Evolutionary conservation across 2,888 invertebrate genomes (phyloP), one percentile per base, ranked within the genome.

Genomic region (Galerucella pusilla): DNA sequence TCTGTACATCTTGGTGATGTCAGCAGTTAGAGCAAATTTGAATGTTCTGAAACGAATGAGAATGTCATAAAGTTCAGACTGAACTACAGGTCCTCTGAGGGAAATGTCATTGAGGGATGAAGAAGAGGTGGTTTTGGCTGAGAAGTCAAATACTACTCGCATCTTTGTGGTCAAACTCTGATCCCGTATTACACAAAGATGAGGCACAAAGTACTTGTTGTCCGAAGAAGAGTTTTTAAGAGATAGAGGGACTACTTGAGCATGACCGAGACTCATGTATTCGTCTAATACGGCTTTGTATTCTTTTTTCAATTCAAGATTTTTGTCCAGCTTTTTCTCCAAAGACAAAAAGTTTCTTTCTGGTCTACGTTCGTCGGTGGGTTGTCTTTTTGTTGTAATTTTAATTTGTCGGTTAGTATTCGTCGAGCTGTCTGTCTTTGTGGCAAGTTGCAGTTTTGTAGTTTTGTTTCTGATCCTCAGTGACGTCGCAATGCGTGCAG

Each of bases 101-200:
- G 68, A 72, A 7, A 72, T 49, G 25, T 75, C 68, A 68, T 75
- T 75, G 0, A 71, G 52, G 4, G 71, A 67, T 2, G 67, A 4
- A 20, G 73, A 72, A 54, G 46, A 60, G 2, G 67, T 35, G 6
- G 74, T 52, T 65, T 68, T 68, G 16, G 49, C 59, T 14, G 68
- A 68, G 6, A 61, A 75, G 63, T 77, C 68, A 64, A 77, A 77
- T 7, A 77, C 75, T 9, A 71, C 75, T 14, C 74, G 16, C 14
- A 75, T 46, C 66, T 76, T 78, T n/a, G 78, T 78, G 11, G 63
- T 59, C 9, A n/a, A 52, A 12, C 45, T 65, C 6, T 25, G 20
- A 9, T 60, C 60, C 7, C 28, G 11, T 6, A 25, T 7, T 9
- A 60, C 60, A 60, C 25, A 60, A 7, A 60, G 14, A 12, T 60